phyloP scores from a whole-genome alignment of 2,888 invertebrate species.

The Lasius platythorax region DNA sequence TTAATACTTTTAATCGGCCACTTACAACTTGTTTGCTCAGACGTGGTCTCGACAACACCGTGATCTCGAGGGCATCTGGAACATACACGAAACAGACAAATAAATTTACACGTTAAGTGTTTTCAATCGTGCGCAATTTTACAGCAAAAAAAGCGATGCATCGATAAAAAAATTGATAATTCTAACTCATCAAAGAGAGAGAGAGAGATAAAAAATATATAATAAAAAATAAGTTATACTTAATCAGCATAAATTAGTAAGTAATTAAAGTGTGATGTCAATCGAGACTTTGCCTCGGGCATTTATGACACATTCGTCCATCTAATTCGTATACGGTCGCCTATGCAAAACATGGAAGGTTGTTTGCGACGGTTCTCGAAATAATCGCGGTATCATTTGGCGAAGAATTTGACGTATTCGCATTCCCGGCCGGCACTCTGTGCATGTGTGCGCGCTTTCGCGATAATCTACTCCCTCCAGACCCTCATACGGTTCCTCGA shows the following conservation, averaged over 20 bases:
- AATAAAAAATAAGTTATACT: neutral
- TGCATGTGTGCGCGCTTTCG: neutral
- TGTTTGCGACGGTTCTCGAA: slow-evolving; percentile 31
- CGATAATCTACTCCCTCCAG: neutral
- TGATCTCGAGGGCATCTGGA: slow-evolving; percentile 83
- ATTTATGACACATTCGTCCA: neutral
- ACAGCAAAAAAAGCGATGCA: neutral
- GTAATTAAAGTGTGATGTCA: neutral
- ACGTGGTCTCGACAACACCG: slow-evolving; percentile 79
- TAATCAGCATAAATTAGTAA: neutral
- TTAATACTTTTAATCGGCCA: slow-evolving; percentile 54
- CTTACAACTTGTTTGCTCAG: slow-evolving; percentile 81
- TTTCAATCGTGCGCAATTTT: neutral
- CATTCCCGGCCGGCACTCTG: neutral
- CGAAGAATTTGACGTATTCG: slow-evolving; percentile 29
- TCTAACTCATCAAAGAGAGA: too few relatives aligned
- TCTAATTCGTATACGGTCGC: too few relatives aligned
- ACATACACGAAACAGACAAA: slow-evolving; percentile 50
- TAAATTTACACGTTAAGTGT: neutral
- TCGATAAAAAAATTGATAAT: neutral
- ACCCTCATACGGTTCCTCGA: neutral
- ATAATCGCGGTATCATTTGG: slow-evolving; percentile 36
- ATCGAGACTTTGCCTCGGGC: neutral
- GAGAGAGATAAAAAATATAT: neutral
- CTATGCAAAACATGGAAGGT: neutral